These are phyloP conservation scores for Aurelia aurita DNA, from an alignment of 30 jellyfish, hydroid and myxozoan genomes.

Conservation along the genomic window DNA sequence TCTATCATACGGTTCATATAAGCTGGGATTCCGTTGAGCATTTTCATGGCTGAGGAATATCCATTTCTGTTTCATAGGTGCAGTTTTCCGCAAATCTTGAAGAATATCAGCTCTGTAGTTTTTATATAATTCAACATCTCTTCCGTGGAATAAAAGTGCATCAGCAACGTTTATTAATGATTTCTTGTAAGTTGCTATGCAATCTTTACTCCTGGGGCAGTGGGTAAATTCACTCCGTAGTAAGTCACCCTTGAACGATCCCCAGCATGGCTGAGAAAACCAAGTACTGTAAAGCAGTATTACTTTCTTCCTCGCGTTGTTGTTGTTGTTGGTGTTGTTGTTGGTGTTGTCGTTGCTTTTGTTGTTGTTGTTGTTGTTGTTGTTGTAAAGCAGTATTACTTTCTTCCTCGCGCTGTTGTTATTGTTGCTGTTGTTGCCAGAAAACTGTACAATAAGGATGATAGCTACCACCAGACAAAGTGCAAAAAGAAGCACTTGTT, in stretches of 20 bases:
- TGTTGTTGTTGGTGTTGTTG: neutral
- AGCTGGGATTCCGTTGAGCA: neutral
- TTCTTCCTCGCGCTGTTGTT: too few relatives aligned
- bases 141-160: slow-evolving; percentile 42
- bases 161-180: neutral
- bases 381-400: too few relatives aligned
- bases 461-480: too few relatives aligned
- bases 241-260: neutral
- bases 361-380: too few relatives aligned
- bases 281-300: slow-evolving; percentile 2
- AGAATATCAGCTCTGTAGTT: neutral
- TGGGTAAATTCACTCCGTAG: neutral
- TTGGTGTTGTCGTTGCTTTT: neutral
- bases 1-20: slow-evolving; percentile 21
- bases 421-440: too few relatives aligned
- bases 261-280: slow-evolving; percentile 6
- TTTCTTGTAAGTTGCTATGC: slow-evolving; percentile 14
- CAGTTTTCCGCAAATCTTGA: neutral
- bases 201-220: slow-evolving; percentile 14
- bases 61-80: slow-evolving; percentile 13
- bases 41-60: slow-evolving; percentile 42
- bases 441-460: too few relatives aligned
- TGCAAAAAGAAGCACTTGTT: too few relatives aligned
- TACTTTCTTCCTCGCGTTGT: neutral
- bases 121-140: slow-evolving; percentile 16